Percentiles rank a stretch among this genome's conserved stretches.
Conservation (phyloP, 2,113 vertebrate species). For the Neolamprologus longior region DNA sequence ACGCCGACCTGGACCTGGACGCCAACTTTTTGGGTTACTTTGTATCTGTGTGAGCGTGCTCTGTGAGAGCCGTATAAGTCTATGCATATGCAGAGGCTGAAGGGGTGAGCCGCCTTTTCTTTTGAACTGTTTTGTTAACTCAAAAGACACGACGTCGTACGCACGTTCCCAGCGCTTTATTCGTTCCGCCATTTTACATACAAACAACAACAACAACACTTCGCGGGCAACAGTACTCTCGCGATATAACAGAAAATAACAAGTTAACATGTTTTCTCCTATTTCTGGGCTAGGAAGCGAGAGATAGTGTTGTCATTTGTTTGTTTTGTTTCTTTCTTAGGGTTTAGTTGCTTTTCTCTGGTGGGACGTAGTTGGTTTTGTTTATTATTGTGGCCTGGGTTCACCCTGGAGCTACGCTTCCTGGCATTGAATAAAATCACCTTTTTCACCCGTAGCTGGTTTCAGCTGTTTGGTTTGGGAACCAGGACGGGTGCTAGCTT, state of each 20-base stretch:
- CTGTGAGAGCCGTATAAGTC: neutral
- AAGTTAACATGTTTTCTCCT: too few relatives aligned
- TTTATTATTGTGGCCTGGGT: too few relatives aligned
- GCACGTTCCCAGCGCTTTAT: rapidly evolving
- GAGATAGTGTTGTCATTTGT: rapidly evolving
- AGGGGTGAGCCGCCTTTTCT: neutral
- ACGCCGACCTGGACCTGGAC: neutral
- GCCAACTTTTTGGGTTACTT: neutral
- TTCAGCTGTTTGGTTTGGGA: too few relatives aligned
- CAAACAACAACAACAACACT: neutral
- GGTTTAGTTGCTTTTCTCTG: too few relatives aligned
- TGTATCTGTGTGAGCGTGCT: neutral
- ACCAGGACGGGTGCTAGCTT: too few relatives aligned
- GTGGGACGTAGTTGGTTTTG: too few relatives aligned
- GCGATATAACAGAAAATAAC: too few relatives aligned
- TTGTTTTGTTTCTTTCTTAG: too few relatives aligned
- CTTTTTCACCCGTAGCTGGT: too few relatives aligned
- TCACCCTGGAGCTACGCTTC: too few relatives aligned
- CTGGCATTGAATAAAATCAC: too few relatives aligned
- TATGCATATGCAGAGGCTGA: neutral
- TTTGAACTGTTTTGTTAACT: neutral
- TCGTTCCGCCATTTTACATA: neutral
- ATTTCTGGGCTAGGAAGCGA: too few relatives aligned
- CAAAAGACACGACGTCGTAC: neutral
- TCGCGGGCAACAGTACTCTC: neutral